These are phyloP conservation scores for Hydractinia echinata DNA, from an alignment of 30 jellyfish, hydroid and myxozoan genomes.

Conservation along the genomic window DNA sequence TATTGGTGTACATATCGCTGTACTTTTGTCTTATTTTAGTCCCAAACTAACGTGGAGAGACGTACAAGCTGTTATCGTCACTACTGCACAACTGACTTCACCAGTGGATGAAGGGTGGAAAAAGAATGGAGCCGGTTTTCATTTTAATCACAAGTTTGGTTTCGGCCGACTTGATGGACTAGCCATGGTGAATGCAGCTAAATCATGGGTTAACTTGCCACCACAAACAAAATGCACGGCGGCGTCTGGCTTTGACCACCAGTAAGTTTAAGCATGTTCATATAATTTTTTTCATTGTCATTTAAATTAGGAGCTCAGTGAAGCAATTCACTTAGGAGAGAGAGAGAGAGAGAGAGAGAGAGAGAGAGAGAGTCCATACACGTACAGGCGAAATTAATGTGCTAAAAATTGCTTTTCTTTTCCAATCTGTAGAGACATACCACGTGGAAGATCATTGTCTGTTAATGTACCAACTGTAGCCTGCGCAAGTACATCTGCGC, in stretches of 20 bases:
- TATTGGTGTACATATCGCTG: too few species aligned
- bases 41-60: constrained; percentile 92
- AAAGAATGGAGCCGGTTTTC: constrained; percentile 97
- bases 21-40: constrained; percentile 27
- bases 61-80: constrained; percentile 81
- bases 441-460: constrained; percentile 68
- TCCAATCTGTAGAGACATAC: constrained; percentile 67
- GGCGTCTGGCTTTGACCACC: constrained; percentile 73
- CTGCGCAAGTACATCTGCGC: constrained; percentile 73
- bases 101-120: constrained; percentile 99
- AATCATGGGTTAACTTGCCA: constrained; percentile 73
- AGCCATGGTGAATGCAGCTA: constrained; percentile 90
- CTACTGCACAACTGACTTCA: constrained; percentile 92
- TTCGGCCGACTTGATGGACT: constrained; percentile 97
- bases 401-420: background rate
- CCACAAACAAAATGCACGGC: constrained; percentile 86
- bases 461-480: constrained; percentile 92
- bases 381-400: background rate
- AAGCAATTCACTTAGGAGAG: background rate
- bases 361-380: background rate
- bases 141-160: constrained; percentile 96
- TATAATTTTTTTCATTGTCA: background rate
- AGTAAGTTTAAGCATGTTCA: constrained; percentile 38
- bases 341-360: background rate
- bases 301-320: background rate